Evolutionary conservation across 1,140 invertebrate genomes (phyloP).

Genomic region (Brachystomella parvula): DNA sequence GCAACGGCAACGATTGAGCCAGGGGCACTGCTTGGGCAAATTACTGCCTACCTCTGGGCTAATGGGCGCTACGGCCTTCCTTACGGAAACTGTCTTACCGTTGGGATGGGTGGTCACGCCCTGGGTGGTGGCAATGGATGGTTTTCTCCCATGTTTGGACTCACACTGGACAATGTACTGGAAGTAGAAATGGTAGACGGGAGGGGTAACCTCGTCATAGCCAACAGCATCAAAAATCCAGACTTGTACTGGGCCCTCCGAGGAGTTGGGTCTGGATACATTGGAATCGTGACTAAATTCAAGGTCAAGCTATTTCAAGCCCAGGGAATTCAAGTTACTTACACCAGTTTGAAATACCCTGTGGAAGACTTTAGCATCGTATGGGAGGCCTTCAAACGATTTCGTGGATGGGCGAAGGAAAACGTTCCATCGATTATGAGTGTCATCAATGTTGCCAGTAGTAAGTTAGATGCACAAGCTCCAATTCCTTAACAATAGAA

Average conservation of each 20-base stretch:
- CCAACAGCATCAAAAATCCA: background rate
- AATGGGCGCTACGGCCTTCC: background rate
- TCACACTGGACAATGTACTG: slow-evolving; percentile 1
- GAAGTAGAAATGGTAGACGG: slow-evolving; percentile 2
- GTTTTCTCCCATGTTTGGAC: slow-evolving; percentile 2
- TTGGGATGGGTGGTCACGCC: slow-evolving; percentile 4
- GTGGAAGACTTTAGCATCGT: background rate
- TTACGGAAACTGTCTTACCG: background rate
- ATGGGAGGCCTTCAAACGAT: background rate
- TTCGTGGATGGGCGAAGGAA: background rate
- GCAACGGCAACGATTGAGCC: background rate
- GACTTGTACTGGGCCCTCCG: slow-evolving; percentile 6
- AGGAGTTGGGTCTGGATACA: slow-evolving; percentile 4
- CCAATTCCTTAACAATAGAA: too few relatives aligned
- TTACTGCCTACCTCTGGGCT: background rate
- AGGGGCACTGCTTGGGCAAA: slow-evolving; percentile 3
- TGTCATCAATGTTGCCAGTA: background rate
- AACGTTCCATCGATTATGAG: background rate
- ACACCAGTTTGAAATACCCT: background rate
- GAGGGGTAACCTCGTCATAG: background rate
- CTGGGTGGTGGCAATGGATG: background rate
- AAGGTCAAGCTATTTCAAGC: slow-evolving; percentile 3
- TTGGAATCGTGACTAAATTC: slow-evolving; percentile 9
- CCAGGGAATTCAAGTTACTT: background rate
- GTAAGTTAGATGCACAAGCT: background rate